Evolutionary conservation across 1,140 invertebrate genomes (phyloP), one percentile per base, ranked within the genome.

Genomic region (Helicoverpa zea): DNA sequence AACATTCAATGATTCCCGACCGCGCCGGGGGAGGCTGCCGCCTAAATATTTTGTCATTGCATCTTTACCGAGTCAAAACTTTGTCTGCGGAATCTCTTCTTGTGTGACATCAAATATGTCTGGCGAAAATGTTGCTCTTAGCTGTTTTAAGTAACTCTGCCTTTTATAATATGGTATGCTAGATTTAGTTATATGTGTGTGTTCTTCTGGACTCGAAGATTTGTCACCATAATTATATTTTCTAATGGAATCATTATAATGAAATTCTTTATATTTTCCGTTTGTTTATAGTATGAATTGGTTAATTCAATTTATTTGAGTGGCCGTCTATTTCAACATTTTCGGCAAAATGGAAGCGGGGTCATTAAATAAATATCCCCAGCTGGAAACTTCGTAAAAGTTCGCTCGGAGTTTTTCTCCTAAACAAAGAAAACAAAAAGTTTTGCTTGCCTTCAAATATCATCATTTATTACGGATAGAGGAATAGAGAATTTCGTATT

Each of bases 341-440:
- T 83, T 80, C 13, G 18, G 68, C n/a, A 66, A 74, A 81, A 66
- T 77, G 56, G 83, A 85, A 86, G 87, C 81, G 81, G 74, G 80
- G 81, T 86, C 87, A 90, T 90, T 90, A 89, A 88, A 87, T 88
- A 89, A 89, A 88, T 83, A 90, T 82, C 70, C 30, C 70, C 74
- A 52, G 74, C 72, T 80, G 59, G 56, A 81, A 85, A 86, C 72
- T 82, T 84, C 77, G 64, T 61, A 16, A 76, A 88, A 83, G 61
- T 88, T 90, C 79, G 75, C 73, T 64, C 58, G 14, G 77, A 84
- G 78, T 85, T 88, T 84, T 52, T 79, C 64, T 66, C 18, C 59
- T 56, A 66, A 66, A 83, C 79, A 86, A 83, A 83, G 82, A 82
- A 82, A 82, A 80, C 61, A 84, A 79, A 72, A 85, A 87, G 61